Evolutionary conservation across 1,140 invertebrate species (phyloP).

Genomic region (Drosophila nasuta): DNA sequence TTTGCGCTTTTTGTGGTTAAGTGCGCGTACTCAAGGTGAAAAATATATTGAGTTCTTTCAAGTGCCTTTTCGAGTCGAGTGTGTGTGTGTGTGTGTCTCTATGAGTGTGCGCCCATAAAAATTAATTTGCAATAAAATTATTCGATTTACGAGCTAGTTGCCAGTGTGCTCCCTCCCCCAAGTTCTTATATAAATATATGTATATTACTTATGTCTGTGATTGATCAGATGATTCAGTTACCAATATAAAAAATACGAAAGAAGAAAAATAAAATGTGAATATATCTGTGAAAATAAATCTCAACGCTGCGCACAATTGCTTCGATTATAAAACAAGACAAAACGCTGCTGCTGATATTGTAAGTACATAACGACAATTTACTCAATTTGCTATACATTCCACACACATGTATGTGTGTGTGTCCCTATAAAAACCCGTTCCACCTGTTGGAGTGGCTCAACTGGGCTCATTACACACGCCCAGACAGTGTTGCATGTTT

Average conservation of each 20-base stretch:
- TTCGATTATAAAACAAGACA: constrained; percentile 10
- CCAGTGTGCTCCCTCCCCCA: constrained; percentile 18
- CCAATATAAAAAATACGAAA: constrained; percentile 4
- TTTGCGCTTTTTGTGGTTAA: constrained; percentile 66
- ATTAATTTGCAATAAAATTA: constrained; percentile 67
- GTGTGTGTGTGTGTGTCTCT: constrained; percentile 22
- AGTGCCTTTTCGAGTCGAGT: constrained; percentile 55
- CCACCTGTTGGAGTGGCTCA: constrained; percentile 39
- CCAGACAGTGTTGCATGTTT: constrained; percentile 37
- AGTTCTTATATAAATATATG: constrained; percentile 3
- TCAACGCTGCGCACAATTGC: constrained; percentile 5
- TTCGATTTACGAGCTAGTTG: constrained; percentile 48
- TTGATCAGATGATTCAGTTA: constrained; percentile 34
- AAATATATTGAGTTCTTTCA: constrained; percentile 77
- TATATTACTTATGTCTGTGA: constrained; percentile 1
- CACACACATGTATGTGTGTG: neutral
- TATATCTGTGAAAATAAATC: constrained; percentile 14
- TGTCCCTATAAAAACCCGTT: constrained; percentile 40
- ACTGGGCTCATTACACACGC: constrained; percentile 14
- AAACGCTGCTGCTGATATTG: constrained; percentile 17
- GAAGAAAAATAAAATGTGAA: neutral
- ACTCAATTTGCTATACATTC: constrained; percentile 6
- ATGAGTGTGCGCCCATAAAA: constrained; percentile 60
- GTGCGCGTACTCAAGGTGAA: constrained; percentile 78
- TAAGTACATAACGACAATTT: constrained; percentile 28